Base-by-base conservation (phyloP, 1,140 invertebrate genomes). In the Hycleus cichorii region DNA sequence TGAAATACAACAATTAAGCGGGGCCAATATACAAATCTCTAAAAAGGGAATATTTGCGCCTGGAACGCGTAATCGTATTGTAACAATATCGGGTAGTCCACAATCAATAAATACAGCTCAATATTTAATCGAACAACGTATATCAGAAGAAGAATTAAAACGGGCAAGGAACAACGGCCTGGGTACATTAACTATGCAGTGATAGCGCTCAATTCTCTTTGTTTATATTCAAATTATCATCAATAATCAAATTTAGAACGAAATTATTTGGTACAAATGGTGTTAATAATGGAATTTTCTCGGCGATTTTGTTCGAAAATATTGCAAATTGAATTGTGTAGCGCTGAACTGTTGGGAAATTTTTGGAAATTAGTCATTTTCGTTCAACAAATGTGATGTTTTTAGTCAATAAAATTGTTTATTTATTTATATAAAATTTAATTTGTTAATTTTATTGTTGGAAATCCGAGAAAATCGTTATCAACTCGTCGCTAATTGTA, bases 31-130 rank as follows among this genome's bases (percentile, higher is more conserved):
- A 77, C 94, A 97, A 81, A 97, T 98, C 76, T 96, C 93, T 65
- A 98, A 98, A 83, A 97, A 97, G 80, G 95, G 94, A 72, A 91
- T 91, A 70, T 97, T 93, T 81, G 91, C 91, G 69, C 93, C 94
- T 64, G 93, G 94, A 74, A 96, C 93, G 59, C 89, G 93, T 74
- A 96, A 97, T 81, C 88, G 95, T 70, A 93, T 97, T 77, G 95
- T 98, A 60, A 94, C 93, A 75, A 95, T 97, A 76, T 88, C 87
- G 70, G 95, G 94, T 76, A 85, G 85, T 69, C 83, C 86, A 64
- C 86, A 84, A 78, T 88, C 90, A 75, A 93, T 97, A 75, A 81
- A 80, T 73, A 90, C 86, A 76, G 94, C 95, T 75, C 89, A 93
- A 72, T 93, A 89, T 81, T 85, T 96, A 74, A 97, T 97, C 76